These are phyloP conservation scores for Heteromormyrus szaboi DNA, from an alignment of 2,797 vertebrate genomes.

Conservation along the genomic window DNA sequence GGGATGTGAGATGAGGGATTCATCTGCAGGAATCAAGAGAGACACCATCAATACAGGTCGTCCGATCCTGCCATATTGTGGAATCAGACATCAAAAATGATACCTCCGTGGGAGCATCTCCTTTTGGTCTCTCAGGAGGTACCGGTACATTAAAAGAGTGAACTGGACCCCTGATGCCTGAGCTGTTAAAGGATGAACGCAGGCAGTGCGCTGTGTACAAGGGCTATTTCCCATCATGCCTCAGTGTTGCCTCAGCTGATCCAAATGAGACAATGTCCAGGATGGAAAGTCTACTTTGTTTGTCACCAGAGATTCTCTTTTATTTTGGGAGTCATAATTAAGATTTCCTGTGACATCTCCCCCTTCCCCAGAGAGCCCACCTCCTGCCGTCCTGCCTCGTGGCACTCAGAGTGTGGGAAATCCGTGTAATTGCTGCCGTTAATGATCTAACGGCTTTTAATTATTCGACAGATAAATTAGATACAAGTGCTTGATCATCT, in stretches of 20 bases:
- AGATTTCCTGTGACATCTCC: background rate
- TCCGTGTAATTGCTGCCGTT: slow-evolving; percentile 6
- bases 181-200: background rate
- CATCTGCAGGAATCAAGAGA: background rate
- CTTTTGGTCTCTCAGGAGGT: background rate
- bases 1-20: background rate
- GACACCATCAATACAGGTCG: background rate
- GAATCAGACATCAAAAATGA: background rate
- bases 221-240: background rate
- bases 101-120: background rate
- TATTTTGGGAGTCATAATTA: background rate
- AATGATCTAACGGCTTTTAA: slow-evolving; percentile 23
- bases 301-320: background rate
- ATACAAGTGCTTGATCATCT: slow-evolving; percentile 20
- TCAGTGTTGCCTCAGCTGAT: background rate
- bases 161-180: background rate
- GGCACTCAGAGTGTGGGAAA: slow-evolving; percentile 14
- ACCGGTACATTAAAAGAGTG: background rate
- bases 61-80: background rate
- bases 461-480: slow-evolving; percentile 13
- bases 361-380: background rate
- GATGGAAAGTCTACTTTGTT: background rate
- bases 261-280: background rate
- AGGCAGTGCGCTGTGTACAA: background rate
- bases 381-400: background rate